Base-by-base conservation (phyloP, 1,140 invertebrate genomes). In the Tetramorium simillimum region DNA sequence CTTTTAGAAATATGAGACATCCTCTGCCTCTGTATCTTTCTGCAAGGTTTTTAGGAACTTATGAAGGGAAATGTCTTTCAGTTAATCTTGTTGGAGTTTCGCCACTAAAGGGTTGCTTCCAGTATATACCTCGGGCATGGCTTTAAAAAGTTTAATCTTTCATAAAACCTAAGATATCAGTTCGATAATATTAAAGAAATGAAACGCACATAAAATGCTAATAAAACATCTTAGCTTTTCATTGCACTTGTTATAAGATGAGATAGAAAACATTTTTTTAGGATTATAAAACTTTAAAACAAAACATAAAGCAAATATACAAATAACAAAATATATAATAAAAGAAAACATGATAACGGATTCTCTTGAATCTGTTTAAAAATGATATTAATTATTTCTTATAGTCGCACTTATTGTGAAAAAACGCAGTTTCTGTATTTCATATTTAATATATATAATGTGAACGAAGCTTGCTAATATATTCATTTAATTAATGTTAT, bases 121-220 rank as follows among this genome's bases (percentile, higher is more conserved):
- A 3, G 33, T 58, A 37, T 40, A 75, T n/a, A 75, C 14, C n/a
- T 37, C 33, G 53, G 72, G 24, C 28, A 24, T 33, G 24, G 33
- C 12, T 58, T 33, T 75, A 75, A 40, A 75, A 37, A 75, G 51
- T 58, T 75, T 75, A 40, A 75, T 75, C 72, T 75, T 75, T 75
- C 28, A 40, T 75, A 40, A 75, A 75, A 24, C 28, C n/a, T 16
- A 75, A 75, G n/a, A 33, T 56, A 56, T 16, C 51, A 58, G n/a
- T 58, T 58, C 14, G 21, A 75, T 58, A 43, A 75, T 37, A 5
- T 43, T 58, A 75, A 75, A 56, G 51, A 75, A 56, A 58, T 75
- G 4, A 33, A 33, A 58, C 53, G 33, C 12, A 6, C n/a, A 75
- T 21, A 75, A 75, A 56, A 75, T 12, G 14, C 4, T 46, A 46